phyloP scores from a whole-genome alignment of 2,888 invertebrate species.

The Capitulum mitella region DNA sequence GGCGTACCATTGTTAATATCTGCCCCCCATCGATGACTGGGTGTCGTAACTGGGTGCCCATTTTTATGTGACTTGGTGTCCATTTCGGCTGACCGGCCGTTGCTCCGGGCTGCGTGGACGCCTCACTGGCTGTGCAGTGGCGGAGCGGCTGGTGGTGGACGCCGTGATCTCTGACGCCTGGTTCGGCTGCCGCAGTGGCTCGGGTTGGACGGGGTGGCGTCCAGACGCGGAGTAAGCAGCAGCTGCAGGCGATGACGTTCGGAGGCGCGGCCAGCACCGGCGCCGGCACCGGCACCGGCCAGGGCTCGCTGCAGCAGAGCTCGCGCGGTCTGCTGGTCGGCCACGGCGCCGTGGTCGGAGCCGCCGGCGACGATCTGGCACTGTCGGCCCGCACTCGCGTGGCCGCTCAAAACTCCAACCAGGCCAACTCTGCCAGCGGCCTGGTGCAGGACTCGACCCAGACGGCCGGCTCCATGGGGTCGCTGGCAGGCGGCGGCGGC shows the following conservation, averaged over 20 bases:
- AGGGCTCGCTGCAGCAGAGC: background rate
- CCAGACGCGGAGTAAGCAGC: background rate
- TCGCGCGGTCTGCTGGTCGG: background rate
- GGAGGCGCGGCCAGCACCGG: background rate
- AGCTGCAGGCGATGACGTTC: background rate
- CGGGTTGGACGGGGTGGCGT: background rate
- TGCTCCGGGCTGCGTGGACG: no score
- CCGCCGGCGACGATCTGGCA: background rate
- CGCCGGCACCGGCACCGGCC: background rate
- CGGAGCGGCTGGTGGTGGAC: no score
- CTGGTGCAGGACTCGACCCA: background rate
- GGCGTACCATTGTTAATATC: no score
- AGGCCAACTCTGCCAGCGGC: background rate
- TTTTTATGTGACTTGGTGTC: no score
- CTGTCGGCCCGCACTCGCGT: background rate
- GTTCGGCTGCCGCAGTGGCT: background rate
- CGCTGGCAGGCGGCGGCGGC: background rate
- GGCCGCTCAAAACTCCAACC: conserved; percentile 15
- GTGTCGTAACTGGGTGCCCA: no score
- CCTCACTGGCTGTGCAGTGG: no score
- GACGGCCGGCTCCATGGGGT: background rate
- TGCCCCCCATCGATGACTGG: no score
- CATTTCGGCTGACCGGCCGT: no score
- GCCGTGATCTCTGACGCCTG: no score
- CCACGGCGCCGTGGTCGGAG: background rate